phyloP scores from a whole-genome alignment of 2,888 invertebrate genomes.

The Lithodes maja region DNA sequence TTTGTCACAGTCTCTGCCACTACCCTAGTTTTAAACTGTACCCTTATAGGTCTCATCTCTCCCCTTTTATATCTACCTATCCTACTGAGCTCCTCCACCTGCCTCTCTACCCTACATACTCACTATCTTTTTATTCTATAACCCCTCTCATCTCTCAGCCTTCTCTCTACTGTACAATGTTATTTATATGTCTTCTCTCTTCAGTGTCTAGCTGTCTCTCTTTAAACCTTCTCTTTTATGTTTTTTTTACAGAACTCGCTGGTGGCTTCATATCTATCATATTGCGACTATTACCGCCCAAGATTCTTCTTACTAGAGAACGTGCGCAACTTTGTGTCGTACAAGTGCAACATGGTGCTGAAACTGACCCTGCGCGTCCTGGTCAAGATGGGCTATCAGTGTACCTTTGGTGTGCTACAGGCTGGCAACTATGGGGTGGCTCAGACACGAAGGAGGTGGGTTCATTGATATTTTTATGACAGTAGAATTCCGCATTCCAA shows the following conservation, averaged over 20 bases:
- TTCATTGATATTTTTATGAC: no score
- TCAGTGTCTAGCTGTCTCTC: neutral
- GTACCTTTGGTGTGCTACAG: constrained; percentile 89
- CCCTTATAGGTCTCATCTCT: no score
- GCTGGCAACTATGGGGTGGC: constrained; percentile 91
- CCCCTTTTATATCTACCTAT: no score
- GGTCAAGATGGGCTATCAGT: constrained; percentile 90
- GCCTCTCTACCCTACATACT: no score
- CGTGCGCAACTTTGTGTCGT: constrained; percentile 89
- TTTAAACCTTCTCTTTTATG: neutral
- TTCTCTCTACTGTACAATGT: neutral
- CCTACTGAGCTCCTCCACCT: no score
- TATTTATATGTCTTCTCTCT: neutral
- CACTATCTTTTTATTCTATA: no score
- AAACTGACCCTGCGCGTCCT: constrained; percentile 86
- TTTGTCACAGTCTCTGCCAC: no score
- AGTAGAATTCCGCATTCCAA: no score
- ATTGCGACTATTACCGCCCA: constrained; percentile 89
- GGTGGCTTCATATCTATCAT: constrained; percentile 87
- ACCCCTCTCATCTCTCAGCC: neutral
- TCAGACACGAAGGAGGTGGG: constrained; percentile 83
- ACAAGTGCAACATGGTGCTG: constrained; percentile 86
- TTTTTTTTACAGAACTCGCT: constrained; percentile 81
- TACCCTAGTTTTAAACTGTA: no score
- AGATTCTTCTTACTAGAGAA: constrained; percentile 89